Evolutionary conservation across 1,140 invertebrate genomes (phyloP).

Genomic region (Drosophila auraria): DNA sequence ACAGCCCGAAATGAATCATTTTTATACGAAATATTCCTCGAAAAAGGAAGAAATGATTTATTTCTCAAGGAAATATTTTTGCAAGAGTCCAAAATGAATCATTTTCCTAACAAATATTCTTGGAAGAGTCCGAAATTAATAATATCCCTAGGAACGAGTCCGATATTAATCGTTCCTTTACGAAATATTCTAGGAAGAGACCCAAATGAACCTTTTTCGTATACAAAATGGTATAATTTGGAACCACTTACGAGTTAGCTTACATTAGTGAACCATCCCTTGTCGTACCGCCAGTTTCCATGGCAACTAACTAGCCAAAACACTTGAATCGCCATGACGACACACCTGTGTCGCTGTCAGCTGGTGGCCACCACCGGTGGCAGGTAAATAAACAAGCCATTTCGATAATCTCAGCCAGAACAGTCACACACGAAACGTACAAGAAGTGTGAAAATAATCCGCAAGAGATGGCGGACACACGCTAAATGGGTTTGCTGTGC

Average conservation of each 20-base stretch:
- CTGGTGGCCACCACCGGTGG: conserved; percentile 32
- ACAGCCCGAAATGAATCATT: background rate
- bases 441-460: conserved; percentile 2
- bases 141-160: background rate
- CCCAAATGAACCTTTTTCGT: background rate
- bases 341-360: conserved; percentile 44
- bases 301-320: conserved; percentile 47
- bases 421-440: too few relatives aligned
- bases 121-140: background rate
- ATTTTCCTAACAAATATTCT: background rate
- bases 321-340: conserved; percentile 30
- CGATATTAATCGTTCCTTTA: background rate
- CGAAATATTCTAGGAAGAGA: too few relatives aligned
- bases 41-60: background rate
- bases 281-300: conserved; percentile 10
- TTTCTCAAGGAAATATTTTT: background rate
- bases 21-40: background rate
- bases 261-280: conserved; percentile 9
- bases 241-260: conserved; percentile 8
- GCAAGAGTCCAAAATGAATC: background rate
- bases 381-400: conserved; percentile 61
- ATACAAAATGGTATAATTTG: background rate
- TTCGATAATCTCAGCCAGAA: background rate
- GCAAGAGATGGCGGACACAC: conserved; percentile 1
- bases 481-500: conserved; percentile 63